phyloP scores from a whole-genome alignment of 2,797 vertebrate genomes.

The Pogonophryne albipinna region DNA sequence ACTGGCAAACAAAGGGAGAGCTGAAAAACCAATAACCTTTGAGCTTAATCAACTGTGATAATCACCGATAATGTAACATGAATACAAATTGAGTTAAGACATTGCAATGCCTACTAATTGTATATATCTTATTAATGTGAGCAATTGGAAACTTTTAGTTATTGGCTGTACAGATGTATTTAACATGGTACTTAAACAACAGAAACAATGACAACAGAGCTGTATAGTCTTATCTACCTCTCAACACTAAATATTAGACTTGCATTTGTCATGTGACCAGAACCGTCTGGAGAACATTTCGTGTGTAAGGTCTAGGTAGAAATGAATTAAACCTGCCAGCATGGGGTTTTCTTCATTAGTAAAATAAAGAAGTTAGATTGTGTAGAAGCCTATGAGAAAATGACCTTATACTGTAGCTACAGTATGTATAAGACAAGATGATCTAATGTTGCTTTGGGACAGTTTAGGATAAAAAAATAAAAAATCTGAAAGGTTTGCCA shows the following conservation, averaged over 20 bases:
- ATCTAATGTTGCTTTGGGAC: not conserved
- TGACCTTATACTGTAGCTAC: no score
- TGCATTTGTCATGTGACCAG: not conserved
- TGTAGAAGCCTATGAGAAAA: no score
- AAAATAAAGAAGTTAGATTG: no score
- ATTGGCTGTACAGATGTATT: no score
- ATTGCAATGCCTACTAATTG: not conserved
- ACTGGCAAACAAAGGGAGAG: slow-evolving; percentile 26
- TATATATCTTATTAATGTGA: not conserved
- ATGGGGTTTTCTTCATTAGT: no score
- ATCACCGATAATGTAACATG: not conserved
- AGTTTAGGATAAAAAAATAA: not conserved
- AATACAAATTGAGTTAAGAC: not conserved
- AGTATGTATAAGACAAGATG: no score
- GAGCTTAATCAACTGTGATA: slow-evolving; percentile 21
- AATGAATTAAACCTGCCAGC: no score
- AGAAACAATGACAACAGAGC: no score
- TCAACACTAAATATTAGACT: not conserved
- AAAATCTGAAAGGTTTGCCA: not conserved
- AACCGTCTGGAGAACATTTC: no score
- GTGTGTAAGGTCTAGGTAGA: no score
- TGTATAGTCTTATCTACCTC: no score
- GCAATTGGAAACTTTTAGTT: not conserved
- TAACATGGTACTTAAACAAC: no score
- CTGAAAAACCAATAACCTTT: slow-evolving; percentile 6